Conservation (phyloP, 2,888 invertebrate species). For the Prenolepis imparis region DNA sequence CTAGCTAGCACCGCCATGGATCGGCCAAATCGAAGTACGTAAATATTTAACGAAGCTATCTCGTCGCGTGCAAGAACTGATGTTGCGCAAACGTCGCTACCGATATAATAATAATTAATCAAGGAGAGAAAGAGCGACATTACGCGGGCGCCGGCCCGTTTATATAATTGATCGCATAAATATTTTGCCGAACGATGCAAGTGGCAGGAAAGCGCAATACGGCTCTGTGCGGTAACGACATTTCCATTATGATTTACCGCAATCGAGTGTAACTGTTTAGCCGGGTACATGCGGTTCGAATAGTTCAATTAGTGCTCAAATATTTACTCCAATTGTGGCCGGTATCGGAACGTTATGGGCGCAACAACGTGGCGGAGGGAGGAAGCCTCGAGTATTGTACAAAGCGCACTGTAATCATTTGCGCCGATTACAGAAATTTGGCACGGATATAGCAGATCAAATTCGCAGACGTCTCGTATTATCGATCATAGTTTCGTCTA, state of each 20-base stretch:
- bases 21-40: slow-evolving; percentile 34
- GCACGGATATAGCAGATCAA: slow-evolving; percentile 73
- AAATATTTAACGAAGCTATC: slow-evolving; percentile 50
- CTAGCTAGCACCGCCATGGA: background rate
- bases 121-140: slow-evolving; percentile 39
- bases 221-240: slow-evolving; percentile 64
- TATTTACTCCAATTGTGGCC: slow-evolving; percentile 75
- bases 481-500: slow-evolving; percentile 71
- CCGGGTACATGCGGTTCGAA: slow-evolving; percentile 67
- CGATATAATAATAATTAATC: slow-evolving; percentile 49
- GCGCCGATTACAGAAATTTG: slow-evolving; percentile 77
- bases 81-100: slow-evolving; percentile 22
- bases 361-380: slow-evolving; percentile 27
- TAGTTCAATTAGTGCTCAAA: slow-evolving; percentile 78
- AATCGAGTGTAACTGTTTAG: slow-evolving; percentile 77
- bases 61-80: slow-evolving; percentile 32
- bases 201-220: slow-evolving; percentile 66
- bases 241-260: slow-evolving; percentile 77
- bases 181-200: slow-evolving; percentile 64
- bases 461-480: slow-evolving; percentile 74
- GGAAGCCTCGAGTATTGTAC: slow-evolving; percentile 51
- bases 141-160: slow-evolving; percentile 29
- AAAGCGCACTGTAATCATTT: slow-evolving; percentile 72
- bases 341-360: slow-evolving; percentile 67
- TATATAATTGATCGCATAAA: slow-evolving; percentile 62